Percentiles rank a stretch among this genome's conserved stretches.
Evolutionary conservation across 2,888 invertebrate species (phyloP).

Genomic region (Dione vanillae): DNA sequence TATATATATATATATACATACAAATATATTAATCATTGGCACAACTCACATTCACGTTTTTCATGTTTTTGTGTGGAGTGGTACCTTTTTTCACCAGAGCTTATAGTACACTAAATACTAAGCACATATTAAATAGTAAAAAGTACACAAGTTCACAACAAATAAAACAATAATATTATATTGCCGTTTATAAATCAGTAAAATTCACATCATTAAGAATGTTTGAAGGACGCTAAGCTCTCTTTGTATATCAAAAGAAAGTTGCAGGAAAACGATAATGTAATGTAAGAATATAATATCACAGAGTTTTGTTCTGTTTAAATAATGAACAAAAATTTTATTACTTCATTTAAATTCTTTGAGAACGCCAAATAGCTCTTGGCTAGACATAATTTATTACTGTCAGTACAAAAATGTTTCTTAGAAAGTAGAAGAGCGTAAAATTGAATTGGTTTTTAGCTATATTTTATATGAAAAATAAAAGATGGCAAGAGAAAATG

Average conservation of each 20-base stretch:
- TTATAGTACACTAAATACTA: too few relatives aligned
- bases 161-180: neutral
- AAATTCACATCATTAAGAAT: neutral
- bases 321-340: conserved; percentile 2
- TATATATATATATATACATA: too few relatives aligned
- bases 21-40: too few relatives aligned
- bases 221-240: neutral
- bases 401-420: neutral
- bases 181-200: neutral
- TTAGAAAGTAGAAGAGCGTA: neutral
- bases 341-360: conserved; percentile 25
- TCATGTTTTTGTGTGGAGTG: too few relatives aligned
- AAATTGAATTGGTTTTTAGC: neutral
- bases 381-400: conserved; percentile 17
- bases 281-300: neutral
- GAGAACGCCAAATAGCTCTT: conserved; percentile 12
- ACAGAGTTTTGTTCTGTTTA: neutral
- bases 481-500: too few relatives aligned
- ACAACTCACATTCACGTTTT: too few relatives aligned
- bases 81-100: too few relatives aligned
- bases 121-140: too few relatives aligned
- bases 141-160: too few relatives aligned
- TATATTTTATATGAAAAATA: neutral
- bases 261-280: neutral
- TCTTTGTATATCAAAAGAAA: conserved; percentile 1